Base-by-base conservation (phyloP, 2,888 invertebrate genomes). In the Acanthosepion lycidas region DNA sequence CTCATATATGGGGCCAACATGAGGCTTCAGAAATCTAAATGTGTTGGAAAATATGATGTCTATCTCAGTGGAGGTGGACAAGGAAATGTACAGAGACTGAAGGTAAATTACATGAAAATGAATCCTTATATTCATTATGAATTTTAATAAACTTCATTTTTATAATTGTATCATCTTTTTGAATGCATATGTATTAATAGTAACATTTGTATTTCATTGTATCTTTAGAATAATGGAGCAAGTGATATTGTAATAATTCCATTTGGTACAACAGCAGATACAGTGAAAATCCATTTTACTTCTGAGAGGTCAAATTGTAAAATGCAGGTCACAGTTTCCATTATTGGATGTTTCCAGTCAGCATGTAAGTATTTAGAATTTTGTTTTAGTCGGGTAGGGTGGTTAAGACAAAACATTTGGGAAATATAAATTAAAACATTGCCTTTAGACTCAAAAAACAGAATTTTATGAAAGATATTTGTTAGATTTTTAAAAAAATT, bases 181-280 rank as follows among this genome's bases (percentile, higher is more conserved):
- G 4, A 59, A 59, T 59, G 20, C n/a, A n/a, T 59, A 0, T 59
- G 20, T 59, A 59, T 23, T 59, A 23, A 59, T 59, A 6, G 26
- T 59, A 26, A 59, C 15, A 51, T 51, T 51, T 28, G 9, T 49
- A 0, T 51, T 93, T 93, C 53, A 92, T 42, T 92, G 33, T 33
- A 53, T 51, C 33, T 26, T 53, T 12, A 93, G 93, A 93, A 93
- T 28, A 93, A 51, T 53, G 49, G 18, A 93, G 28, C 49, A 28
- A 26, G 12, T 93, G 93, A 48, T 28, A 28, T 93, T 28, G 93
- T 93, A 26, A 49, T n/a, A 18, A 93, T 93, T 49, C 93, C 93
- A 93, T 93, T 93, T 93, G 93, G 93, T 49, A 93, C 93, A 93
- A 93, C 93, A 2, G 49, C 93, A 51, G 93, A 93, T 49, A 93